These are phyloP conservation scores for Tragopan temminckii DNA, from an alignment of 2,797 vertebrate species.

Conservation along the genomic window DNA sequence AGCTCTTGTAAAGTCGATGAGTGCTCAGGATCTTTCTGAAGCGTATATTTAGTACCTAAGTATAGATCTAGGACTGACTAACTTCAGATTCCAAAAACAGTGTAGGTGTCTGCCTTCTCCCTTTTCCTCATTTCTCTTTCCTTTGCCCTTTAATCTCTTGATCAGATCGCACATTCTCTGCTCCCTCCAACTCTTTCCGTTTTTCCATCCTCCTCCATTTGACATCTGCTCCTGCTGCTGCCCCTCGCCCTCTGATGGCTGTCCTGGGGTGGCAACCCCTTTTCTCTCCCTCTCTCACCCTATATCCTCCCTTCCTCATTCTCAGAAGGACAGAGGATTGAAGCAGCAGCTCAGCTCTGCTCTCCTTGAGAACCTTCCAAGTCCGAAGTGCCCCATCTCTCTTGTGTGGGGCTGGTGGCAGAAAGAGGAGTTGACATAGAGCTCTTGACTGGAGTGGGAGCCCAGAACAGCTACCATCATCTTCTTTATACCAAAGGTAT, in stretches of 20 bases:
- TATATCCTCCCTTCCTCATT: not conserved
- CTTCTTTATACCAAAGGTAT: not conserved
- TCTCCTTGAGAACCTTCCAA: not conserved
- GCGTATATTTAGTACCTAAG: slow-evolving; percentile 52
- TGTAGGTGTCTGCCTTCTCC: slow-evolving; percentile 35
- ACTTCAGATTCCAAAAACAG: slow-evolving; percentile 35
- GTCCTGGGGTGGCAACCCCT: not conserved
- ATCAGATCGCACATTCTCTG: not conserved
- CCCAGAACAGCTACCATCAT: not conserved
- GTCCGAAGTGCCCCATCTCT: not conserved
- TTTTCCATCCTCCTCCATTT: not conserved
- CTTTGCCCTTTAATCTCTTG: not conserved
- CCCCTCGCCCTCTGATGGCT: not conserved
- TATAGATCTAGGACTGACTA: slow-evolving; percentile 51
- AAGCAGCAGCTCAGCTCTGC: not conserved
- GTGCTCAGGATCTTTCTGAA: slow-evolving; percentile 33
- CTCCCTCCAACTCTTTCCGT: not conserved
- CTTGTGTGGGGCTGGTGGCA: not conserved
- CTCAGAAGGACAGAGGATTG: not conserved
- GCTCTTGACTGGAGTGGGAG: accelerated
- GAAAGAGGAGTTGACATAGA: not conserved
- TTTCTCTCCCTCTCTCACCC: not conserved
- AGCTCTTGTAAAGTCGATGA: not conserved
- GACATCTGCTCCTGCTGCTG: not conserved
- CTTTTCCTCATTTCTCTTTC: slow-evolving; percentile 13